Base-by-base conservation (phyloP, 2,797 vertebrate genomes). In the Nothura maculosa region DNA sequence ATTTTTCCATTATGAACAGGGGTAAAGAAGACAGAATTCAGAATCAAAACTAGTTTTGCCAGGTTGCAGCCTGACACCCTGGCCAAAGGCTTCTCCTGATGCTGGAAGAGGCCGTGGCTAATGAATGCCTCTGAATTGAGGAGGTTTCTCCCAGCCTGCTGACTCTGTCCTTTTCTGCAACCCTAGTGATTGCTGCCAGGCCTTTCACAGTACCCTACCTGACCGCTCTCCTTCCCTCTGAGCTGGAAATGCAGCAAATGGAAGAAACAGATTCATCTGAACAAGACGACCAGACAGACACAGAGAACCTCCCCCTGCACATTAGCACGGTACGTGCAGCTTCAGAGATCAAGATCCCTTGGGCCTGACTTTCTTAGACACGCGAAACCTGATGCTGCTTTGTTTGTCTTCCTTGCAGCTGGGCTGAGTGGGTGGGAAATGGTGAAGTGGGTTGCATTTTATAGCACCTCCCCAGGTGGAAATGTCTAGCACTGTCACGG, bases 221-320 rank as follows among this genome's bases (percentile, higher is more conserved):
- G 96, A 99, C 98, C 5, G 99, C 99, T 52, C 98, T 99, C 72
- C 98, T 99, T 43, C 99, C 99, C 0, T 99, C 99, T 0, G 99
- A 99, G 95, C 98, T 99, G 96, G 99, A 99, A 85, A 98, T 99
- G 93, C 99, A 99, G 94, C 98, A 98, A 16, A 98, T 99, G 97
- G 99, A 99, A 91, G 99, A 99, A 97, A 99, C 99, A 0, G 99
- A 99, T 96, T 99, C 99, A 2, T 99, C 99, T 0, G 99, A 99
- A 95, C 99, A 99, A 97, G 99, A 99, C 1, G 99, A 99, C 68
- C 99, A 99, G 98, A 99, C 99, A 0, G 99, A 99, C 98, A 98
- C 98, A 0, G 99, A 99, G 95, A 99, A 99, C 96, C 94, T 98
- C 8, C 79, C 98, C 2, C 98, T 99, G 80, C 98, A 99, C 75